Percentiles rank a stretch among this genome's conserved stretches.
These are phyloP conservation scores for Tylochromis polylepis DNA, from an alignment of 2,113 vertebrate genomes.

Conservation along the genomic window DNA sequence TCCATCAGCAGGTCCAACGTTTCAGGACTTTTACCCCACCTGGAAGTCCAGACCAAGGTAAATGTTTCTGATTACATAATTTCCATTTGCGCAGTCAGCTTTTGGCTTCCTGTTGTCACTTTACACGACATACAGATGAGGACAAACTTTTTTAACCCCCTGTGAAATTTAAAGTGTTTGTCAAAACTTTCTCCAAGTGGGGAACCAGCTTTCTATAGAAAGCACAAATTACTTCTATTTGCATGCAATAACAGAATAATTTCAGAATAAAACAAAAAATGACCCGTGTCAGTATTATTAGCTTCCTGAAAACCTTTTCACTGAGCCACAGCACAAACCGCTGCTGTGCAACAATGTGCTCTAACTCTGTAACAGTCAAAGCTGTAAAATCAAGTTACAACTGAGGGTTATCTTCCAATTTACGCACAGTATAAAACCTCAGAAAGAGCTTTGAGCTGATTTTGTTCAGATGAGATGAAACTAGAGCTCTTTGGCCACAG, in stretches of 20 bases:
- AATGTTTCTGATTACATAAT: background rate
- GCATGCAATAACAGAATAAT: too few species aligned
- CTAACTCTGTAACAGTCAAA: background rate
- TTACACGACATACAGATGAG: rapidly evolving
- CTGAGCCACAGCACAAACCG: background rate
- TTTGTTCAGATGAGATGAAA: background rate
- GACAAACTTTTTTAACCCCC: rapidly evolving
- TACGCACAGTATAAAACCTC: background rate
- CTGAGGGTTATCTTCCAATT: background rate
- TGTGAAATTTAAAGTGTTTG: rapidly evolving
- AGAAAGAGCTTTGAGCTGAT: background rate
- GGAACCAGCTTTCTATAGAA: background rate
- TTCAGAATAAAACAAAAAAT: too few species aligned
- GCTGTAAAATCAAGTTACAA: background rate
- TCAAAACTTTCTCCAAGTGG: background rate
- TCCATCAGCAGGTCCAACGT: background rate
- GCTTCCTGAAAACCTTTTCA: background rate
- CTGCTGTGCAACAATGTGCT: background rate
- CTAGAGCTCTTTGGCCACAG: background rate
- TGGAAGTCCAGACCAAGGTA: background rate
- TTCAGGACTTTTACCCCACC: background rate
- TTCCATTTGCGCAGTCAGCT: background rate
- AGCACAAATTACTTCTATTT: background rate
- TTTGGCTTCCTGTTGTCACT: background rate
- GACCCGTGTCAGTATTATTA: background rate